Conservation (phyloP, 2,888 invertebrate species). For the Notodonta dromedarius region DNA sequence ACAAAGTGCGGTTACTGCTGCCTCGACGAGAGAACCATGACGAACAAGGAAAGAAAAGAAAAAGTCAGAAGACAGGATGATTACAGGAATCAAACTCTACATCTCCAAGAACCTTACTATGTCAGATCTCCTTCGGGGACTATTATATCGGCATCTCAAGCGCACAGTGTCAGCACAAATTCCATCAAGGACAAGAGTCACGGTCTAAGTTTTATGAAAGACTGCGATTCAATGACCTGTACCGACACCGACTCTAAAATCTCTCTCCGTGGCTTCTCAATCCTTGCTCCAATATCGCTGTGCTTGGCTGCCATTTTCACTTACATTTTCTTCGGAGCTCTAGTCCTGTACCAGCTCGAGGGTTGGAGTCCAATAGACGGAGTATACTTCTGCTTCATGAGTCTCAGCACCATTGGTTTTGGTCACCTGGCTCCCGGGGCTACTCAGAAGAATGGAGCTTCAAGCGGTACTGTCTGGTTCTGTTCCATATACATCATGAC, state of each 20-base stretch:
- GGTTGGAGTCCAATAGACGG: slow-evolving; percentile 97
- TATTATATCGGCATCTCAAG: slow-evolving; percentile 81
- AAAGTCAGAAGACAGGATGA: slow-evolving; percentile 90
- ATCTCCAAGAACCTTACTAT: slow-evolving; percentile 89
- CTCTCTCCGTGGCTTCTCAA: slow-evolving; percentile 89
- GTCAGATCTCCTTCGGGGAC: slow-evolving; percentile 84
- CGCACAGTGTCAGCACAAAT: slow-evolving; percentile 71
- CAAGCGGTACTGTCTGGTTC: slow-evolving; percentile 92
- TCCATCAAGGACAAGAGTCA: slow-evolving; percentile 76
- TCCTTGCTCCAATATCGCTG: slow-evolving; percentile 94
- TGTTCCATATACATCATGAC: slow-evolving; percentile 95
- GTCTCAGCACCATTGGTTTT: slow-evolving; percentile 96
- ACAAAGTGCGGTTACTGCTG: slow-evolving; percentile 95
- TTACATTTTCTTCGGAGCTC: slow-evolving; percentile 96
- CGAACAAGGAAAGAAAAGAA: slow-evolving; percentile 91
- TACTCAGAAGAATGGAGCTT: slow-evolving; percentile 76
- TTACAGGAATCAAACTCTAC: slow-evolving; percentile 84
- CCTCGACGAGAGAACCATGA: slow-evolving; percentile 93
- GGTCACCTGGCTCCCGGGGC: slow-evolving; percentile 93
- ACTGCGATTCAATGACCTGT: slow-evolving; percentile 84
- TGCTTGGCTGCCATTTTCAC: slow-evolving; percentile 95
- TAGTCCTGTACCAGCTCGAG: slow-evolving; percentile 94
- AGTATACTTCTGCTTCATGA: slow-evolving; percentile 98
- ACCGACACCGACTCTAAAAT: slow-evolving; percentile 88
- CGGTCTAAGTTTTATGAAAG: slow-evolving; percentile 74